Evolutionary conservation across 1,140 invertebrate species (phyloP), one percentile per base, ranked within the genome.

Genomic region (Trinorchestia longiramus): DNA sequence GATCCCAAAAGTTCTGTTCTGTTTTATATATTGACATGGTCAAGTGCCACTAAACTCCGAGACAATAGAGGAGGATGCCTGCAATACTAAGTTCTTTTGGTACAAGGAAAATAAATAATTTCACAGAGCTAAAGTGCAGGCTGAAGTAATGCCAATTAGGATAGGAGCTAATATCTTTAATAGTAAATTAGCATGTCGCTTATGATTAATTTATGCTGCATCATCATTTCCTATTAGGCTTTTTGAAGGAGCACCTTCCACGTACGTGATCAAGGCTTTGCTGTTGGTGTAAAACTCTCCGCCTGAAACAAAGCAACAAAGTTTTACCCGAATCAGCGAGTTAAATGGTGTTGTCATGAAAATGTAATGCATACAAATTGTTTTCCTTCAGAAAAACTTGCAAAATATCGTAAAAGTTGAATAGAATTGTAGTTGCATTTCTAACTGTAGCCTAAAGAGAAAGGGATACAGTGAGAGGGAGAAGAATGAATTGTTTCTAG

Each of bases 1-100:
- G 92, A 94, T 94, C 92, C 92, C 44, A 11, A 94, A 94, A 94
- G 92, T 94, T 94, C 36, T 19, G 92, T 43, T 94, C 43, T 19
- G 41, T 94, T 94, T 45, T 45, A 94, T 94, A 94, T 94, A 45
- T 94, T 94, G 92, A 45, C 92, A 47, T 94, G 92, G 43, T 15
- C 44, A 23, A 94, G 92, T 94, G 43, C 43, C 92, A 17, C 92
- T 94, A 94, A 94, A 94, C 43, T 94, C 92, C 44, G 44, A 45
- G 43, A n/a, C 92, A 94, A 94, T n/a, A 17, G 44, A 40, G 43
- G 11, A 28, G 11, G 41, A 17, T 28, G 41, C 41, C 88, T 42
- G 92, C 92, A 94, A 94, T 94, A 94, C 92, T 19, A 94, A 94
- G 92, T 36, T 47, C 90, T 45, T 94, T 94, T 43, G 15, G 6